Evolutionary conservation across 2,888 invertebrate genomes (phyloP), one percentile per base, ranked within the genome.

Genomic region (Pyrgus malvae): DNA sequence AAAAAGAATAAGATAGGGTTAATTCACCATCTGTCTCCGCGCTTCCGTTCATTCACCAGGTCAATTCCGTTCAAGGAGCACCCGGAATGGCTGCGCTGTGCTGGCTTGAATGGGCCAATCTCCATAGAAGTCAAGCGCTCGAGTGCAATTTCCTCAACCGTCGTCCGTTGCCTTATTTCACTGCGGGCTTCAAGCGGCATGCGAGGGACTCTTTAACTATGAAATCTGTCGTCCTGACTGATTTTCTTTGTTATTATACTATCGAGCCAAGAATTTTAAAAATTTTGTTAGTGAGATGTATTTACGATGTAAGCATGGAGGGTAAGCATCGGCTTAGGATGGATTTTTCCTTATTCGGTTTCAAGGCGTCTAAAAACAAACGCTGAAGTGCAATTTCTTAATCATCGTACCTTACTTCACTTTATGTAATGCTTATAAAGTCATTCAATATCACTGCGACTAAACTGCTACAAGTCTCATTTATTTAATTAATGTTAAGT

Each of bases 71-170:
- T 37, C 17, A 31, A 49, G 31, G 48, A 40, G 29, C 35, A 17
- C 42, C 33, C 41, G 35, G 33, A 42, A 19, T 37, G 44, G 45
- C 38, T 44, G 38, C 14, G 12, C 21, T 53, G 38, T 23, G 38
- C 14, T 27, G 23, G 38, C 14, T 27, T 40, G 38, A 46, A 46
- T 48, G 56, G 51, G 55, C 58, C 59, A 61, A 64, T 64, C 59
- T 59, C 67, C 68, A 67, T 71, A 71, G 68, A 70, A 69, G 61
- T 62, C 56, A 56, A 65, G 60, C 63, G 61, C 55, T 42, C 62
- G 57, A 65, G 67, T 68, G 68, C 70, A 70, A 72, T 72, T 70
- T 69, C 70, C 70, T 68, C 46, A 45, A 57, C 56, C 50, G 48
- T 16, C 49, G 8, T 44, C 12, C 50, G 11, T 21, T 38, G 37